A percentile compares a stretch with the other conserved stretches of the same genome.
phyloP scores from a whole-genome alignment of 2,888 invertebrate species.

The Cheilosia grossa region DNA sequence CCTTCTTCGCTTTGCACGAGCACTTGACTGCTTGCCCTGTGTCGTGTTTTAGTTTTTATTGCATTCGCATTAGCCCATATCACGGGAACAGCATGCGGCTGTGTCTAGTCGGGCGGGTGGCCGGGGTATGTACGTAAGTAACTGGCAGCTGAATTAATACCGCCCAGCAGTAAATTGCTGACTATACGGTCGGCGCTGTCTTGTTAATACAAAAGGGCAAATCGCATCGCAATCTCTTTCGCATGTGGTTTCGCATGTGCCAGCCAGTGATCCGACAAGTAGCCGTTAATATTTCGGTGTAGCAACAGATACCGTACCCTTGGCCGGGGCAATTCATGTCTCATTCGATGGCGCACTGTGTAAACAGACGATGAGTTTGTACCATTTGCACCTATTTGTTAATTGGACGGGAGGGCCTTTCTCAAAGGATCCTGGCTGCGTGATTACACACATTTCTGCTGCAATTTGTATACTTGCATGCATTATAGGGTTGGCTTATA shows the following conservation, averaged over 20 bases:
- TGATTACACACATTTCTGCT: conserved; percentile 42
- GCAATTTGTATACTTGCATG: conserved; percentile 51
- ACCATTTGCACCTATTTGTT: conserved; percentile 76
- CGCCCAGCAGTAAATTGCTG: conserved; percentile 22
- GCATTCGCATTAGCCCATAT: conserved; percentile 22
- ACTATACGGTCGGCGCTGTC: conserved; percentile 8
- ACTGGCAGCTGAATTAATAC: conserved; percentile 42
- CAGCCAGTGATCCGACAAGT: conserved; percentile 20
- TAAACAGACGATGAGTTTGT: conserved; percentile 67
- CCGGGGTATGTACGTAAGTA: conserved; percentile 2
- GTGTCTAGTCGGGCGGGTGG: background rate
- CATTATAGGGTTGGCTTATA: conserved; percentile 41
- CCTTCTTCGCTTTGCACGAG: conserved; percentile 43
- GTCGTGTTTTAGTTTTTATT: conserved; percentile 37
- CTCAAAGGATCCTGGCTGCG: conserved; percentile 30
- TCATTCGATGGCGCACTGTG: conserved; percentile 36
- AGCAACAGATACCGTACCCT: conserved; percentile 20
- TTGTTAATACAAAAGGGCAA: conserved; percentile 32
- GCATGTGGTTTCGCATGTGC: conserved; percentile 1
- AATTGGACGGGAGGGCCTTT: conserved; percentile 63
- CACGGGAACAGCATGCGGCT: conserved; percentile 9
- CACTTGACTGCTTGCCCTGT: conserved; percentile 7
- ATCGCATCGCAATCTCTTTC: conserved; percentile 37
- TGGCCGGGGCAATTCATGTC: background rate
- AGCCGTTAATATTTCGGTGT: conserved; percentile 47